Conservation (phyloP, 2,113 vertebrate genomes). For the Pyrgilauda ruficollis region DNA sequence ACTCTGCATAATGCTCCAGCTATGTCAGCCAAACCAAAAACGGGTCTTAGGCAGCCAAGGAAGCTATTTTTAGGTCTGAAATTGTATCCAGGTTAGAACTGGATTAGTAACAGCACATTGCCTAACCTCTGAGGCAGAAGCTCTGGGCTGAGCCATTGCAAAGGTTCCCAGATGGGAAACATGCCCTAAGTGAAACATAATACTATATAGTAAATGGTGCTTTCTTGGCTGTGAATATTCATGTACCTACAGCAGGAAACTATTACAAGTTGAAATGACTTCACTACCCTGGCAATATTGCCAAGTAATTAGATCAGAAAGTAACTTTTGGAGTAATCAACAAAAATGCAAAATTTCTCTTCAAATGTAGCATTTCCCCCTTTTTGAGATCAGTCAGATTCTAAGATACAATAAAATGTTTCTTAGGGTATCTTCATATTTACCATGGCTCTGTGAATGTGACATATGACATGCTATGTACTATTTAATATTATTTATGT, state of each 20-base stretch:
- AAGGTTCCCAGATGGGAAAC: constrained; percentile 27
- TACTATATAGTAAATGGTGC: neutral
- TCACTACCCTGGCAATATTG: neutral
- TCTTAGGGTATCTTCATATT: neutral
- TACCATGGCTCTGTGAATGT: neutral
- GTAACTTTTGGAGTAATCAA: neutral
- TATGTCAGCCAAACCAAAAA: neutral
- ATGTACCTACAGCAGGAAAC: neutral
- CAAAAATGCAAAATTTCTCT: neutral
- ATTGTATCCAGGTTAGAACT: constrained; percentile 37
- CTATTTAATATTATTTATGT: neutral
- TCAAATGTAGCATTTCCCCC: neutral
- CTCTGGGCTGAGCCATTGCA: neutral
- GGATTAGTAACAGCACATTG: constrained; percentile 53
- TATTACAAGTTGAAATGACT: neutral
- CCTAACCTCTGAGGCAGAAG: constrained; percentile 20
- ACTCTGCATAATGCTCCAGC: neutral
- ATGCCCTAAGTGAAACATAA: neutral
- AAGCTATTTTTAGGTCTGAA: constrained; percentile 52
- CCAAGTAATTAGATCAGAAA: neutral
- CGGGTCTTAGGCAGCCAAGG: neutral
- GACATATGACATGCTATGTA: neutral
- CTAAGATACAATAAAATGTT: neutral
- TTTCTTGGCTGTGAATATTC: neutral
- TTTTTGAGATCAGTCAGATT: neutral